Percentiles rank a stretch among this genome's conserved stretches.
Evolutionary conservation across 2,113 vertebrate genomes (phyloP).

Genomic region (Noctilio leporinus): DNA sequence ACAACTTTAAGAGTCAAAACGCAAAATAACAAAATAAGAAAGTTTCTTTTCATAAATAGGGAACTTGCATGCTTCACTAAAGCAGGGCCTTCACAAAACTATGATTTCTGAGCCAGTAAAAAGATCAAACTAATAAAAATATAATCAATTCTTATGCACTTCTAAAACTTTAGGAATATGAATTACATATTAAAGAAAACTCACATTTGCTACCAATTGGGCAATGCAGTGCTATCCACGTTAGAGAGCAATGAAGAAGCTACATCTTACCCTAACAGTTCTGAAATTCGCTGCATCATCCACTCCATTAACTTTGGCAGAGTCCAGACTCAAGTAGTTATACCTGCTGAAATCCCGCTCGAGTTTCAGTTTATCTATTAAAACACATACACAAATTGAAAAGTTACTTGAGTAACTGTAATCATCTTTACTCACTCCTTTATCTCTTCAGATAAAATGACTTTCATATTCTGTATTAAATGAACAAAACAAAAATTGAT

Average conservation of each 20-base stretch:
- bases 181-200: background rate
- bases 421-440: background rate
- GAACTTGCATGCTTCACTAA: background rate
- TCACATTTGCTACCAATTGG: background rate
- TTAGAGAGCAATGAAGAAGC: background rate
- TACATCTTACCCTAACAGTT: constrained; percentile 88
- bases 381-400: background rate
- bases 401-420: background rate
- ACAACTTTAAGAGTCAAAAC: background rate
- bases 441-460: background rate
- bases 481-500: background rate
- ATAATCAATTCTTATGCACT: background rate
- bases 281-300: constrained; percentile 95
- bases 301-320: constrained; percentile 90
- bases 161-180: background rate
- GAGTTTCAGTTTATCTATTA: constrained; percentile 90
- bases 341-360: constrained; percentile 94
- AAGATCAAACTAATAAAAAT: constrained; percentile 14
- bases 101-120: background rate
- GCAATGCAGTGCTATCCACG: rapidly evolving
- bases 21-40: background rate
- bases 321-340: constrained; percentile 96
- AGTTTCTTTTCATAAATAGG: background rate
- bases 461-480: background rate
- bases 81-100: background rate